Base-by-base conservation (phyloP, 1,140 invertebrate species). In the Stenopsyche tienmushanensis region DNA sequence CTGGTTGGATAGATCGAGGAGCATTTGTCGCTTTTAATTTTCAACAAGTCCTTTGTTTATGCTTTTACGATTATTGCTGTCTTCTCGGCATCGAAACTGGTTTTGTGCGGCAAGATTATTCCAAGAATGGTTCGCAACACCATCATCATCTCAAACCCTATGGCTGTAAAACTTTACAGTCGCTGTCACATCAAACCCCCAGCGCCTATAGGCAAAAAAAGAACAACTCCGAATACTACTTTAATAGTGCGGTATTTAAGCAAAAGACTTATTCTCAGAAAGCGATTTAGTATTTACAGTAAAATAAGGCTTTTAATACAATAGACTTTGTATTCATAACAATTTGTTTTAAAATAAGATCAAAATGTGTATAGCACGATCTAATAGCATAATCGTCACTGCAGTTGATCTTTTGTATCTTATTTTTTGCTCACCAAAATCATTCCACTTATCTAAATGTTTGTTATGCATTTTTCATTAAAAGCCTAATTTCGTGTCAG, bases 151-250 rank as follows among this genome's bases (percentile, higher is more conserved):
- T 24, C 55, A 20, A 42, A 17, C 10, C n/a, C 34, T 13, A 39
- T 60, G 44, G 44, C 18, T 60, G 57, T 60, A 60, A 60, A 60
- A 60, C 41, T 60, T 60, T 60, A 60, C 57, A 60, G 41, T 47
- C 57, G n/a, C 23, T 60, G 57, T 60, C 42, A 60, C 41, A 59
- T 21, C 8, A 15, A 15, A 47, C 44, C 44, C 44, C 44, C 10
- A 47, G 44, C 17, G 8, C 10, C 18, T 47, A 15, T 9, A 8
- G 44, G 44, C 44, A 13, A 18, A 47, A 47, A 47, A 47, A 47
- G 17, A 15, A 20, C 17, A 47, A 15, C 17, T 7, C 29, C 29
- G 29, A 34, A 34, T 34, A 15, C 18, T 47, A 47, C 17, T 47
- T 15, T 47, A 47, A 47, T 15, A 47, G 44, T 18, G 44, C 44